Evolutionary conservation across 30 jellyfish, hydroid and myxozoan genomes (phyloP), one percentile per base, ranked within the genome.

Genomic region (Sanderia malayensis): DNA sequence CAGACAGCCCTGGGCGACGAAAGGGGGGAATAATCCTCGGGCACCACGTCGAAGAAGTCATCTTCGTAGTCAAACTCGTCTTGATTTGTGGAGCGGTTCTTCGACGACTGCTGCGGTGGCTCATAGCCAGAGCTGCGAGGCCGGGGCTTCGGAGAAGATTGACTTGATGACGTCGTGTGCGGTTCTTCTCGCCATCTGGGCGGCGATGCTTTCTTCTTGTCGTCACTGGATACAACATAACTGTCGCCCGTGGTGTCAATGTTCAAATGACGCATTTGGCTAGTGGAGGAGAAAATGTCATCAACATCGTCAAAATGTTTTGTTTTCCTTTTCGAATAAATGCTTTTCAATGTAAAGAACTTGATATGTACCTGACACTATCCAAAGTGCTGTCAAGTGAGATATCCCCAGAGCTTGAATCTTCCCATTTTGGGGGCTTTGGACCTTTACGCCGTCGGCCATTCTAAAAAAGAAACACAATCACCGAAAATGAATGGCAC

Each of bases 1-100:
- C 98, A 90, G 20, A 80, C 93, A 46, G 76, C 41, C n/a, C 81
- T 63, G 27, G 88, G 89, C 24, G 96, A 46, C 33, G 82, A 22
- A 74, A 46, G n/a, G n/a, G 87, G 88, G 24, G 95, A 70, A 25
- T 58, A 84, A 17, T 82, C 84, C 15, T 83, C 55, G 10, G 94
- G 58, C n/a, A 83, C 18, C 19, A 64, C 88, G 23, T 68, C 87
- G 31, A 71, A 90, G 46, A 82, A 79, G 53, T 83, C 96, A 19
- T 72, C 95, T 27, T 84, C 97, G 21, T 59, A 72, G 30, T 90
- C 95, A 29, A 77, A 71, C 19, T 74, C 83, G 0, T 28, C 32
- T 21, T 46, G 81, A 24, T 46, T 44, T n/a, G 68, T 79, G n/a
- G n/a, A n/a, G n/a, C n/a, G n/a, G n/a, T n/a, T n/a, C n/a, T n/a